Conservation (phyloP, 2,888 invertebrate genomes). For the Vanessa cardui region DNA sequence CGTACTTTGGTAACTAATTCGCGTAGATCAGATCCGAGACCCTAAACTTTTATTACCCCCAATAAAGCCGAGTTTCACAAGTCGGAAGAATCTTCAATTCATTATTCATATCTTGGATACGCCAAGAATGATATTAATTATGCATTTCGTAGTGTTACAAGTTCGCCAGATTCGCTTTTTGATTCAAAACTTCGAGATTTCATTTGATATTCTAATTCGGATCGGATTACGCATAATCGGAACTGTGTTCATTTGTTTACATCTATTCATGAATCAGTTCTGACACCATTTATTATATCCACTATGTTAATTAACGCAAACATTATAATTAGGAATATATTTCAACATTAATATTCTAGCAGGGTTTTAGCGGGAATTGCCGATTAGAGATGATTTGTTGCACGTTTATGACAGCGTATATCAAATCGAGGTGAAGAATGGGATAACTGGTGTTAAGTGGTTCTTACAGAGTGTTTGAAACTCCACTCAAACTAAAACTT, state of each 20-base stretch:
- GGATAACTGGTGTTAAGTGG: too few relatives aligned
- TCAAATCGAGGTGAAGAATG: too few relatives aligned
- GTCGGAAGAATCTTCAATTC: slow-evolving; percentile 49
- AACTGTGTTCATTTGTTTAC: slow-evolving; percentile 9
- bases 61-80: slow-evolving; percentile 51
- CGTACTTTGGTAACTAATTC: slow-evolving; percentile 44
- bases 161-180: slow-evolving; percentile 38
- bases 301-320: neutral
- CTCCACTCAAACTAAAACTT: too few relatives aligned
- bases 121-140: slow-evolving; percentile 43
- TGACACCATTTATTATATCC: neutral
- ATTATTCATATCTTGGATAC: slow-evolving; percentile 50
- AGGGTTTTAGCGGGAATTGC: too few relatives aligned
- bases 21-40: slow-evolving; percentile 41
- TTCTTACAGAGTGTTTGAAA: too few relatives aligned
- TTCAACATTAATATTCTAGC: neutral
- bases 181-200: slow-evolving; percentile 39
- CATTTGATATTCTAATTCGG: slow-evolving; percentile 42
- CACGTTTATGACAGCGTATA: too few relatives aligned
- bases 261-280: slow-evolving; percentile 4
- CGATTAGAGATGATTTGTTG: too few relatives aligned
- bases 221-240: slow-evolving; percentile 25
- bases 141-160: slow-evolving; percentile 41
- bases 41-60: slow-evolving; percentile 55
- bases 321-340: neutral